Base-by-base conservation (phyloP, 2,888 invertebrate species). In the Aquatica leii region DNA sequence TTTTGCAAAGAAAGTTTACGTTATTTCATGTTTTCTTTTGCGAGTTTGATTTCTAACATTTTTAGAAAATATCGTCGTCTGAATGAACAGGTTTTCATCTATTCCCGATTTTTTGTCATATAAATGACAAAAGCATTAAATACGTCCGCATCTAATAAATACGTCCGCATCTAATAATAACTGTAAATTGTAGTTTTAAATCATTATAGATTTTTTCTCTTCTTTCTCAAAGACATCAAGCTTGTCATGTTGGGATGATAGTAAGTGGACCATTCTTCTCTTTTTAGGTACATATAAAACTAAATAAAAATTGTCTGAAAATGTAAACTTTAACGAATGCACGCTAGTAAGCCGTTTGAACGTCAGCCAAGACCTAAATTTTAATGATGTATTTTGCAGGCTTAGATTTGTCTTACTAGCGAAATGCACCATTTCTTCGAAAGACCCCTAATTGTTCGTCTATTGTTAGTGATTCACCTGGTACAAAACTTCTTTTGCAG, bases 61-160 rank as follows among this genome's bases (percentile, higher is more conserved):
- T 46, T 46, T 46, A 46, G 46, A 46, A 46, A 46, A 46, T 46
- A 15, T n/a, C n/a, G n/a, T 46, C 40, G 40, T 40, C 40, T 40
- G n/a, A 40, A 40, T 40, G n/a, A 40, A 40, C 40, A 40, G 40
- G 12, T 40, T 40, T 40, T 40, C 14, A 40, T 40, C n/a, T 12
- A 40, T n/a, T 40, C 40, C 46, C 15, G 3, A 46, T 15, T 46
- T 46, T 46, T 46, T 17, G n/a, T n/a, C n/a, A n/a, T n/a, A n/a
- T n/a, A n/a, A n/a, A n/a, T n/a, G n/a, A n/a, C n/a, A n/a, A n/a
- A n/a, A n/a, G n/a, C n/a, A n/a, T n/a, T n/a, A n/a, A 40, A 40
- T 40, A 14, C 40, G 40, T 6, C 40, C 40, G 40, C n/a, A 40
- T 40, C 40, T 12, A 40, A 12, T 11, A 14, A 40, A 8, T 40